A percentile compares a stretch with the other conserved stretches of the same genome.
phyloP scores from a whole-genome alignment of 2,113 vertebrate species.

The Lamprologus speciosus region DNA sequence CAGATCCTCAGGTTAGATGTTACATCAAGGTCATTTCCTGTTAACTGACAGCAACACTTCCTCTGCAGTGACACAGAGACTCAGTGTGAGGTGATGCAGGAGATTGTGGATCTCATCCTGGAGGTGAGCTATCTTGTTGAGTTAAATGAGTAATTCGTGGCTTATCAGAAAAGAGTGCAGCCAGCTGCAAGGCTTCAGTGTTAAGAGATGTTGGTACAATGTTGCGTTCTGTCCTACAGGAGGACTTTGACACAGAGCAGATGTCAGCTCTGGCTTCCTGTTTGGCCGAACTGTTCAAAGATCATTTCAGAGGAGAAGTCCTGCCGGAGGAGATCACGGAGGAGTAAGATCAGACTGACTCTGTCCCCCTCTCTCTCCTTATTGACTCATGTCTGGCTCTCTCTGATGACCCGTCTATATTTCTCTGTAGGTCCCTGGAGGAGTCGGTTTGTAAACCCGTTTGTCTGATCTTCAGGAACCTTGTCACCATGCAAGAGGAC shows the following conservation, averaged over 20 bases:
- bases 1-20: background rate
- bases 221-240: constrained; percentile 58
- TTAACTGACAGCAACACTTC: background rate
- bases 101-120: constrained; percentile 93
- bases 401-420: background rate
- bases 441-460: constrained; percentile 92
- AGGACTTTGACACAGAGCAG: constrained; percentile 95
- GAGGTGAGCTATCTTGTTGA: constrained; percentile 74
- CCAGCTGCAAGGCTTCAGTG: background rate
- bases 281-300: constrained; percentile 90
- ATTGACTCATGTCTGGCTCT: background rate
- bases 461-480: constrained; percentile 93
- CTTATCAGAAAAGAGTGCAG: background rate
- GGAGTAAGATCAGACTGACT: constrained; percentile 70
- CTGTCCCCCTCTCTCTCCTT: background rate
- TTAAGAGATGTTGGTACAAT: background rate
- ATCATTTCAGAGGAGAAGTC: constrained; percentile 90
- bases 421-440: constrained; percentile 82
- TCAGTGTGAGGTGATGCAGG: constrained; percentile 98
- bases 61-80: constrained; percentile 81
- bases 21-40: background rate
- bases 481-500: constrained; percentile 97
- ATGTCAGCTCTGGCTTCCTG: constrained; percentile 87
- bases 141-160: background rate
- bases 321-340: constrained; percentile 93